These are phyloP conservation scores for Sinocyclocheilus maitianheensis DNA, from an alignment of 2,113 vertebrate species.

Conservation along the genomic window DNA sequence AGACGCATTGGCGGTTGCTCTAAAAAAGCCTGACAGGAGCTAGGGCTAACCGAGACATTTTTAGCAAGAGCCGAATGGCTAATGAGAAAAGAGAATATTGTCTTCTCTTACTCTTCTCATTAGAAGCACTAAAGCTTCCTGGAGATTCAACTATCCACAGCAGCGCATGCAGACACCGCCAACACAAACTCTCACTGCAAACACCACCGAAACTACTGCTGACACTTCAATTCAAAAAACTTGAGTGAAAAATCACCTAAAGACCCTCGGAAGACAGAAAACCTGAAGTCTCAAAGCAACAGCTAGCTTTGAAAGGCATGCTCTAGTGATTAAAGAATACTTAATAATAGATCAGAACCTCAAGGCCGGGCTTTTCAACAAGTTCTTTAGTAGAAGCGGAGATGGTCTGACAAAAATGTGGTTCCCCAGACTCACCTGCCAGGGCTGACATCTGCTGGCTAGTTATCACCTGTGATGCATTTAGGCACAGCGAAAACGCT, in stretches of 20 bases:
- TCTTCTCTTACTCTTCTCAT: slow-evolving; percentile 38
- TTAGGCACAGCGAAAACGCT: slow-evolving; percentile 42
- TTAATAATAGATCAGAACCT: slow-evolving; percentile 42
- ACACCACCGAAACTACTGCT: slow-evolving; percentile 6
- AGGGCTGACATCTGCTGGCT: slow-evolving; percentile 51
- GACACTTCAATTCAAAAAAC: slow-evolving; percentile 27
- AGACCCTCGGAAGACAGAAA: neutral
- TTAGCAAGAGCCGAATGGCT: slow-evolving; percentile 35
- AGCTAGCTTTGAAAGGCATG: slow-evolving; percentile 18
- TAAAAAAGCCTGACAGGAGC: slow-evolving; percentile 23
- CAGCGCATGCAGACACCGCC: neutral
- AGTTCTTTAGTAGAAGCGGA: slow-evolving; percentile 22
- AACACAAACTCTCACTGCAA: slow-evolving; percentile 34
- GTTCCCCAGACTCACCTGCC: slow-evolving; percentile 46
- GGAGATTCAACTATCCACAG: slow-evolving; percentile 15
- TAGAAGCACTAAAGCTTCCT: slow-evolving; percentile 35
- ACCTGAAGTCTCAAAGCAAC: neutral
- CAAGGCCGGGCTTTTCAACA: slow-evolving; percentile 27
- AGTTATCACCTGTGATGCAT: slow-evolving; percentile 53
- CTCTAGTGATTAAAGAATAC: slow-evolving; percentile 28
- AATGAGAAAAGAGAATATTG: slow-evolving; percentile 40
- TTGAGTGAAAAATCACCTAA: slow-evolving; percentile 33
- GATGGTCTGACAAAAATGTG: slow-evolving; percentile 40
- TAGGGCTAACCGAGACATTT: slow-evolving; percentile 30
- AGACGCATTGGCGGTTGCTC: neutral